Evolutionary conservation across 2,888 invertebrate genomes (phyloP), one percentile per base, ranked within the genome.

Genomic region (Drosophila atripex): DNA sequence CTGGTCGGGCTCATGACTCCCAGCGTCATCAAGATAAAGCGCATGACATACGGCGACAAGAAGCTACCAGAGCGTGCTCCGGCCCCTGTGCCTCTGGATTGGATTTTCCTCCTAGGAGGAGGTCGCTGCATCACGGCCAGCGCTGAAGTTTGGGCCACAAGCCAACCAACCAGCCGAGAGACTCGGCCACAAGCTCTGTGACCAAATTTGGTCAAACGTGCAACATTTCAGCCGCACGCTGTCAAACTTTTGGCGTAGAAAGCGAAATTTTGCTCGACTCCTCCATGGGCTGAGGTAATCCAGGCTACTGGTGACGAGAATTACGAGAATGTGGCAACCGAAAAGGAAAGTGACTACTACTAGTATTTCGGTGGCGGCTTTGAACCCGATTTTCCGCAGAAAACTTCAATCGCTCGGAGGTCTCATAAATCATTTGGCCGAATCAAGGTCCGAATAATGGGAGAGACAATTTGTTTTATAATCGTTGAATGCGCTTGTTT

Each of bases 151-250:
- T 28, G 28, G 28, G 28, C 28, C 28, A 28, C 28, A 28, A 28
- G 28, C 28, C 28, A 11, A 3, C 32, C n/a, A n/a, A 32, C n/a
- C 32, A 32, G 32, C 32, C n/a, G 28, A 28, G 28, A 14, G 56
- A 21, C 35, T 58, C 43, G 8, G 54, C 25, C 32, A 46, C 51
- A 14, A 55, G 38, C 54, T 60, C 30, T 57, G 57, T 46, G 70
- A 58, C 84, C 84, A 84, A 84, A 84, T 84, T 84, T 84, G 84
- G 84, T 85, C 84, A 84, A 84, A 84, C 87, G 84, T 86, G 84
- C 84, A 84, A 75, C 74, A 84, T 84, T 80, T 80, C 68, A 84
- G 82, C 85, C 87, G 78, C 86, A 76, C 75, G 82, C 79, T 84
- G 85, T 82, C 85, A 84, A 84, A 84, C 55, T 79, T 82, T 71